Evolutionary conservation across 2,797 vertebrate genomes (phyloP).

Genomic region (Siniperca obscura): DNA sequence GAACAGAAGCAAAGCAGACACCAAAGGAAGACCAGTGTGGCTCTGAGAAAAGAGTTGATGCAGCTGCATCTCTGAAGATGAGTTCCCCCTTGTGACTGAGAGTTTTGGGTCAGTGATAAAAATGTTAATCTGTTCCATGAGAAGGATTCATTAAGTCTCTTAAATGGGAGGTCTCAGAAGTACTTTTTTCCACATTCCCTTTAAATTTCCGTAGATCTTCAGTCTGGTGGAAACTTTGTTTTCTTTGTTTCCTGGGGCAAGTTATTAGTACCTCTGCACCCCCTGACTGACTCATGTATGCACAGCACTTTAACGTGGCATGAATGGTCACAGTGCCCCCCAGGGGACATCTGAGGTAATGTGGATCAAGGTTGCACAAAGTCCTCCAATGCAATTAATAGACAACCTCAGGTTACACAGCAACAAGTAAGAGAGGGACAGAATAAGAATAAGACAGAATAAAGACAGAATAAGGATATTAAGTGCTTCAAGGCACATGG

Average conservation of each 20-base stretch:
- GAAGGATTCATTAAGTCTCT: conserved; percentile 23
- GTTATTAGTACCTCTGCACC: conserved; percentile 27
- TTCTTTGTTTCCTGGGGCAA: background rate
- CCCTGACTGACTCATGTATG: conserved; percentile 33
- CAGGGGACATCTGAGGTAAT: conserved; percentile 51
- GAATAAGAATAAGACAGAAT: conserved; percentile 1
- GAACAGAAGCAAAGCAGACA: conserved; percentile 35
- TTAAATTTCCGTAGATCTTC: conserved; percentile 49
- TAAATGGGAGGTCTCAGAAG: conserved; percentile 27
- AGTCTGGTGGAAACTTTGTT: conserved; percentile 30
- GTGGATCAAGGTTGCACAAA: conserved; percentile 44
- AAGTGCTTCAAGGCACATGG: background rate
- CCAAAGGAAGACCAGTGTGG: conserved; percentile 38
- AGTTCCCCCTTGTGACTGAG: conserved; percentile 29
- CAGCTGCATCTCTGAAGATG: conserved; percentile 33
- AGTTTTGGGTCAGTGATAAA: conserved; percentile 17
- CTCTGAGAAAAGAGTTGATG: conserved; percentile 34
- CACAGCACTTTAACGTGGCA: conserved; percentile 69
- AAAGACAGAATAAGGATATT: background rate
- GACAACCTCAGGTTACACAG: conserved; percentile 45
- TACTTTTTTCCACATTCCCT: conserved; percentile 70
- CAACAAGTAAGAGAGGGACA: background rate
- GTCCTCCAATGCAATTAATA: conserved; percentile 20
- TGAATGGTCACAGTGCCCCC: conserved; percentile 59
- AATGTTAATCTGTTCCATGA: conserved; percentile 9